These are phyloP conservation scores for Todiramphus chloris DNA, from an alignment of 2,113 vertebrate genomes.

Conservation along the genomic window DNA sequence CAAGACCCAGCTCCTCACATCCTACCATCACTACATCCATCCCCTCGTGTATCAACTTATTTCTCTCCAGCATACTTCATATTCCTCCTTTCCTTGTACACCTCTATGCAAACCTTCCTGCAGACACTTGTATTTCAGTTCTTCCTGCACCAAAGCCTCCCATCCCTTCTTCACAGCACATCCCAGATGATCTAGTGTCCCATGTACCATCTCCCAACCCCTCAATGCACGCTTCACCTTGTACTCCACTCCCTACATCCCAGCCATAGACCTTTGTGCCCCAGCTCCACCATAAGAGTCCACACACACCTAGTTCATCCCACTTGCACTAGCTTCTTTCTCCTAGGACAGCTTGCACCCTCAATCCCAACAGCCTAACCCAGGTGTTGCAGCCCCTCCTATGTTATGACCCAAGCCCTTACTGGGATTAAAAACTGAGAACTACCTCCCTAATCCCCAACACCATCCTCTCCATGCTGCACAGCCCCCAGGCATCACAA, in stretches of 20 bases:
- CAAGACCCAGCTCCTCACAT: not conserved
- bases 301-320: not conserved
- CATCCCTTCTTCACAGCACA: not conserved
- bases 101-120: not conserved
- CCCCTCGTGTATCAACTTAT: not conserved
- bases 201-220: not conserved
- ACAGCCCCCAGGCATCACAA: not conserved
- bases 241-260: not conserved
- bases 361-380: not conserved
- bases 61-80: not conserved
- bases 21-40: not conserved
- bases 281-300: not conserved
- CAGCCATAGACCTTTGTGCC: fast-evolving
- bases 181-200: not conserved
- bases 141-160: not conserved
- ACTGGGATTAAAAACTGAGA: not conserved
- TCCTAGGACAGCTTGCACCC: not conserved
- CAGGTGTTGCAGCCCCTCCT: not conserved
- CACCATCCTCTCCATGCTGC: not conserved
- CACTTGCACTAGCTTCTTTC: not conserved
- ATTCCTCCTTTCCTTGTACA: not conserved
- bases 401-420: not conserved
- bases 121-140: not conserved
- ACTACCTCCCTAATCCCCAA: not conserved
- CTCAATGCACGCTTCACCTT: not conserved